Evolutionary conservation across 1,140 invertebrate genomes (phyloP).

Genomic region (Solenopsis invicta): DNA sequence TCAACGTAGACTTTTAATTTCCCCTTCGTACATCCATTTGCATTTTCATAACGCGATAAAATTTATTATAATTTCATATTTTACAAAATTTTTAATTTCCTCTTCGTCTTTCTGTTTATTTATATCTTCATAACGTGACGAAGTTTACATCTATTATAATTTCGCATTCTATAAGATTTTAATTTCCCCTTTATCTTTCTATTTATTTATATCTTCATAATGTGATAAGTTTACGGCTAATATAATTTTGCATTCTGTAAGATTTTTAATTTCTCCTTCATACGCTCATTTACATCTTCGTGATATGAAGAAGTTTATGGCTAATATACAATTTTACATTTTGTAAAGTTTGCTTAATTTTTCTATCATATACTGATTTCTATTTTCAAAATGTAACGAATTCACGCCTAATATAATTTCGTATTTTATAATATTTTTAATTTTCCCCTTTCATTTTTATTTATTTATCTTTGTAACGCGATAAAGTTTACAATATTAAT

Average conservation of each 20-base stretch:
- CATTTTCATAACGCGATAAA: neutral
- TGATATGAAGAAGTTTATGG: neutral
- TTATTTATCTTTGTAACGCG: too few species aligned
- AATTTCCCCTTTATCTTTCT: neutral
- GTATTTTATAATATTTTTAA: neutral
- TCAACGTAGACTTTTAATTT: neutral
- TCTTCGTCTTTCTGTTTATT: neutral
- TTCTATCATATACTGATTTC: neutral
- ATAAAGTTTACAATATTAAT: too few species aligned
- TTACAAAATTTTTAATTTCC: neutral
- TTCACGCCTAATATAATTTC: neutral
- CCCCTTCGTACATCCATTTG: neutral
- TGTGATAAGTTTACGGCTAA: neutral
- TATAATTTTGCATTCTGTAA: neutral
- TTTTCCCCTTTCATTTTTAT: too few species aligned
- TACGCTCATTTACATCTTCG: neutral
- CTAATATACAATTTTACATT: neutral
- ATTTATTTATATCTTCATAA: constrained; percentile 6
- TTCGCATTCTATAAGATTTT: neutral
- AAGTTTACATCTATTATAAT: neutral
- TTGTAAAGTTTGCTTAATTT: neutral
- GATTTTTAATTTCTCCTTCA: neutral
- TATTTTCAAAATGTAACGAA: neutral
- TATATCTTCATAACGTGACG: neutral
- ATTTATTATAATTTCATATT: neutral